Conservation (phyloP, 1,140 invertebrate species). For the Conus ventricosus region DNA sequence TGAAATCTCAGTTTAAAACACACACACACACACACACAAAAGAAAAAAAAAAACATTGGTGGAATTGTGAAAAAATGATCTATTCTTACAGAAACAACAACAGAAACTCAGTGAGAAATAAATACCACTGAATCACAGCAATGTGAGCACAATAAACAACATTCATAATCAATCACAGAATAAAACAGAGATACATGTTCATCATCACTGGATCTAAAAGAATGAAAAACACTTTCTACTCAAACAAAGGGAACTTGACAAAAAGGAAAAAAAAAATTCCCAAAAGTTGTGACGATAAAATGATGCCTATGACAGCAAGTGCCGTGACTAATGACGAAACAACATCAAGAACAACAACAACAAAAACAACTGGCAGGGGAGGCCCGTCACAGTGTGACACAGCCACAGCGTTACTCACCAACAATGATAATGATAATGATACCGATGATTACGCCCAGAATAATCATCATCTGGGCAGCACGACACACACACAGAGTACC, state of each 20-base stretch:
- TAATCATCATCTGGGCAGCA: constrained; percentile 90
- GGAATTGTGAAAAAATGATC: no score
- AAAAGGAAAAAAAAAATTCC: no score
- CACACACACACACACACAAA: not conserved
- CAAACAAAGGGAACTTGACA: no score
- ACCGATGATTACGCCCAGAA: constrained; percentile 90
- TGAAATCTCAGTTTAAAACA: not conserved
- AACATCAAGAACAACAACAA: no score
- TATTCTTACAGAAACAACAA: not conserved
- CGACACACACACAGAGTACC: not conserved
- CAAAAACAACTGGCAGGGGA: not conserved
- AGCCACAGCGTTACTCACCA: constrained; percentile 80
- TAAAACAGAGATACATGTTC: no score
- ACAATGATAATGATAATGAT: constrained; percentile 92
- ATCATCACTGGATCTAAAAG: no score
- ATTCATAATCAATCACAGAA: no score
- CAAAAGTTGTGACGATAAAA: no score
- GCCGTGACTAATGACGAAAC: no score
- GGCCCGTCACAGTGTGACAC: not conserved
- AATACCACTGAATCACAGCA: not conserved
- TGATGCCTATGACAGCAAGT: no score
- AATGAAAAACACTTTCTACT: no score
- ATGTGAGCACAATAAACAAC: no score
- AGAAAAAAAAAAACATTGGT: not conserved
- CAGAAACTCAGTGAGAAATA: not conserved